A percentile compares a stretch with the other conserved stretches of the same genome.
phyloP scores from a whole-genome alignment of 2,797 vertebrate species.

The Pipistrellus kuhlii region DNA sequence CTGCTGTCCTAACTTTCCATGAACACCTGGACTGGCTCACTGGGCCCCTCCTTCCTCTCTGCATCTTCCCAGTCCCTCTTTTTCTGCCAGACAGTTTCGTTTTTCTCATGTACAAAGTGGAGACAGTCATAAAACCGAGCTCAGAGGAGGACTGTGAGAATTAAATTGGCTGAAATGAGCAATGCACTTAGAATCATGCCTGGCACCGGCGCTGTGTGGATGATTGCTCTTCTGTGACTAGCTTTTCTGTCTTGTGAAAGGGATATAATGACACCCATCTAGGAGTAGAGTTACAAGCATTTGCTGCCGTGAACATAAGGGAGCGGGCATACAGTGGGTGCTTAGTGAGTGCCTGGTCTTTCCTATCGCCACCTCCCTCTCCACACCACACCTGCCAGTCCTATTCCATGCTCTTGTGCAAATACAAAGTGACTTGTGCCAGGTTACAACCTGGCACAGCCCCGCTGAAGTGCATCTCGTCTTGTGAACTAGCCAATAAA shows the following conservation, averaged over 20 bases:
- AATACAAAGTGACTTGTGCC: background rate
- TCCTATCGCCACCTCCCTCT: background rate
- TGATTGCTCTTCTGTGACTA: background rate
- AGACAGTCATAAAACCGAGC: background rate
- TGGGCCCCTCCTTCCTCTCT: rapidly evolving
- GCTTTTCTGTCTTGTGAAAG: background rate
- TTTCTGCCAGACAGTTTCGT: background rate
- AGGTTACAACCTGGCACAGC: background rate
- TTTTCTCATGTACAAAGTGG: background rate
- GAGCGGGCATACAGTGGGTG: background rate
- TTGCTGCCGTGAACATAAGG: background rate
- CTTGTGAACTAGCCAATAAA: background rate
- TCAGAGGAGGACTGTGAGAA: background rate
- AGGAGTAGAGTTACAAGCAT: background rate
- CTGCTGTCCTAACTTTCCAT: background rate
- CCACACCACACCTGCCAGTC: too few species aligned
- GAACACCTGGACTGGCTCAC: background rate
- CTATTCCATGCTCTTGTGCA: background rate
- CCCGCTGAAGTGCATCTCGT: background rate
- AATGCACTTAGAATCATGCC: background rate
- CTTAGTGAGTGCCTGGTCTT: background rate
- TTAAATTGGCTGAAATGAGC: conserved; percentile 39
- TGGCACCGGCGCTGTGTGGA: background rate
- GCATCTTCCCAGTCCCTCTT: background rate
- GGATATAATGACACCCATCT: background rate